Conservation (phyloP, 2,797 vertebrate species). For the Micrastur ruficollis region DNA sequence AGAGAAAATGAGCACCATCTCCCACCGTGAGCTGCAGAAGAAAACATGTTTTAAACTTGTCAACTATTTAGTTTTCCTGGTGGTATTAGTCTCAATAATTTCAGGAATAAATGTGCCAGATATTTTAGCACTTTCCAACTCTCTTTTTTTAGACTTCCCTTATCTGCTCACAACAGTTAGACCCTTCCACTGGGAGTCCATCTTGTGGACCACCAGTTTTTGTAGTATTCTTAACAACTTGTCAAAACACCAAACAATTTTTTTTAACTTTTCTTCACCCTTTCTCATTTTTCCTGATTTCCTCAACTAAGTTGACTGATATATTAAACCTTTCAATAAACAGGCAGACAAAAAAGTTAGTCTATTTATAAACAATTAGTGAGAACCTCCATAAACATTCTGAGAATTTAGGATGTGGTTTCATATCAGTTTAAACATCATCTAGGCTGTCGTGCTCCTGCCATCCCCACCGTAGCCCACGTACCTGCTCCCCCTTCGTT, state of each 20-base stretch:
- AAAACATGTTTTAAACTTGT: background rate
- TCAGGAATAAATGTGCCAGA: background rate
- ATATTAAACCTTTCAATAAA: background rate
- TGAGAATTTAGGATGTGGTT: background rate
- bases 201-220: background rate
- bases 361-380: background rate
- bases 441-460: background rate
- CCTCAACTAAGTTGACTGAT: background rate
- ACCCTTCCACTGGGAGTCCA: background rate
- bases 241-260: background rate
- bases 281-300: background rate
- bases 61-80: background rate
- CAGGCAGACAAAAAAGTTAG: background rate
- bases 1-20: background rate
- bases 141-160: background rate
- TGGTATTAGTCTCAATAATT: background rate
- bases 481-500: background rate
- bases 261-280: background rate
- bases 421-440: background rate
- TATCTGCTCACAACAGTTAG: background rate
- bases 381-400: background rate
- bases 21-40: background rate
- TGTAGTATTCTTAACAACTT: background rate
- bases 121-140: background rate
- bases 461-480: background rate